Conservation (phyloP, 2,113 vertebrate species). For the Oryzias javanicus region DNA sequence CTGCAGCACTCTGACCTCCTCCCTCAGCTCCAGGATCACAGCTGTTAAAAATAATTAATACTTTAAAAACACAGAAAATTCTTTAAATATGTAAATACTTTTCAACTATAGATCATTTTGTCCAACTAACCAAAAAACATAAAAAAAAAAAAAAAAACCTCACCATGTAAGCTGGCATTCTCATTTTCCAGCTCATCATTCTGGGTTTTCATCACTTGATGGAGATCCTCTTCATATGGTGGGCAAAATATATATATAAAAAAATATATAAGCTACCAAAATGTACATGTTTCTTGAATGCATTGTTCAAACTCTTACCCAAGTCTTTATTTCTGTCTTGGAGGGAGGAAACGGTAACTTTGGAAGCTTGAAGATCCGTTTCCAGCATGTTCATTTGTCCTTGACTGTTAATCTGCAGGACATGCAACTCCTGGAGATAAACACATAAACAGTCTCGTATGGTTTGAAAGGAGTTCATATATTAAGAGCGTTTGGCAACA, state of each 20-base stretch:
- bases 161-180: conserved; percentile 71
- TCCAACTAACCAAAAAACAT: neutral
- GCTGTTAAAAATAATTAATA: conserved; percentile 50
- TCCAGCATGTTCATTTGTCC: conserved; percentile 71
- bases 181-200: conserved; percentile 73
- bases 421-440: conserved; percentile 70
- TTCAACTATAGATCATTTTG: neutral
- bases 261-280: neutral
- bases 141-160: conserved; percentile 18
- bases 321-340: conserved; percentile 75
- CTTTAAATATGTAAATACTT: neutral
- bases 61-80: neutral
- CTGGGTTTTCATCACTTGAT: conserved; percentile 68
- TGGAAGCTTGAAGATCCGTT: conserved; percentile 66
- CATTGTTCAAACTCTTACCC: conserved; percentile 56
- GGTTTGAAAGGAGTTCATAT: neutral
- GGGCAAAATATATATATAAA: neutral
- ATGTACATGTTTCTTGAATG: neutral
- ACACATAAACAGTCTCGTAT: neutral
- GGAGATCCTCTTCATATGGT: conserved; percentile 68
- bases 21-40: conserved; percentile 68
- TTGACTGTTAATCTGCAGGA: conserved; percentile 73
- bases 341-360: conserved; percentile 51
- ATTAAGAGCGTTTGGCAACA: no score
- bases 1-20: conserved; percentile 70